Conservation (phyloP, 2,888 invertebrate genomes). For the Caenorhabditis sp. region DNA sequence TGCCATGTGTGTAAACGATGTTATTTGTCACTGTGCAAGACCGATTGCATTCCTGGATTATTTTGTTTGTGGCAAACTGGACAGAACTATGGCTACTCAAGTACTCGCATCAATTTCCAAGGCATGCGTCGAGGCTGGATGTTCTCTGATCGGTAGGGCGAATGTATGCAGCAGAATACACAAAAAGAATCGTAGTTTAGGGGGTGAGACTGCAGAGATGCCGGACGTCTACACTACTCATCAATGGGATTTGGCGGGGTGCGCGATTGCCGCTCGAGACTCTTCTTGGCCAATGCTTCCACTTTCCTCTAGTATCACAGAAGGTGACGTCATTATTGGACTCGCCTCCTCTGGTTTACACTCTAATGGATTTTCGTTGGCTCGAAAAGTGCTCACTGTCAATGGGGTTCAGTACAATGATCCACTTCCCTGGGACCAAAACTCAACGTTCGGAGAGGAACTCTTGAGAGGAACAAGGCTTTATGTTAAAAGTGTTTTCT, state of each 20-base stretch:
- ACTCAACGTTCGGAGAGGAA: conserved; percentile 82
- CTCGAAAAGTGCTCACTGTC: conserved; percentile 57
- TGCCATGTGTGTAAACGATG: conserved; percentile 96
- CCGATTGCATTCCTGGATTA: conserved; percentile 97
- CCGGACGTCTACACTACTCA: conserved; percentile 91
- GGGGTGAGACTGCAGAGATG: conserved; percentile 98
- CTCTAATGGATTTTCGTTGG: conserved; percentile 90
- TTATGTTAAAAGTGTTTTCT: conserved; percentile 87
- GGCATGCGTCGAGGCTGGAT: conserved; percentile 89
- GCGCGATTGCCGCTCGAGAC: conserved; percentile 94
- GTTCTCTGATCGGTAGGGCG: conserved; percentile 90
- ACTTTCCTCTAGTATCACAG: conserved; percentile 81
- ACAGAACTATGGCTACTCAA: conserved; percentile 82
- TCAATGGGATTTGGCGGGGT: conserved; percentile 96
- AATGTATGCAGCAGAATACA: too few relatives aligned
- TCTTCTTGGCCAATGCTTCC: conserved; percentile 82
- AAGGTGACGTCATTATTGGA: conserved; percentile 89
- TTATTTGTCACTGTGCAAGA: conserved; percentile 94
- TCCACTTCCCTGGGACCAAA: conserved; percentile 52
- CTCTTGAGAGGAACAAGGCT: conserved; percentile 90
- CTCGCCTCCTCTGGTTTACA: conserved; percentile 92
- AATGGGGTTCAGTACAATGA: conserved; percentile 54
- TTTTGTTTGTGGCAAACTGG: conserved; percentile 91
- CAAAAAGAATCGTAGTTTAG: conserved; percentile 81
- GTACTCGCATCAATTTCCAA: conserved; percentile 88